phyloP scores from a whole-genome alignment of 2,113 vertebrate genomes.

The Stigmatopora argus region DNA sequence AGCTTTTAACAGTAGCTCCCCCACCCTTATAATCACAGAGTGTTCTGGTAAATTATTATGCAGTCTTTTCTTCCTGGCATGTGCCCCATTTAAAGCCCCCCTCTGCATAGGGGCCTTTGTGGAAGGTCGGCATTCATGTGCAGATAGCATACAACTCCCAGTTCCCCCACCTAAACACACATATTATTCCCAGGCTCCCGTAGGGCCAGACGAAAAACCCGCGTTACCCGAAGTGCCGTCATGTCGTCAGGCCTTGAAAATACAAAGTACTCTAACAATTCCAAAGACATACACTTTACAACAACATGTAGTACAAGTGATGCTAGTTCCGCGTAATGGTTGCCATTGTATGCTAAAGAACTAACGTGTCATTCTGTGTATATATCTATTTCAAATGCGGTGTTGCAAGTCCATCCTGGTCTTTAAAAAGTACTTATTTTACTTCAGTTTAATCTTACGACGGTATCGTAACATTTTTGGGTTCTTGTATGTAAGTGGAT shows the following conservation, averaged over 20 bases:
- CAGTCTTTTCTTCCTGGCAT: conserved; percentile 29
- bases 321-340: too few species aligned
- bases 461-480: too few species aligned
- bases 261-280: neutral
- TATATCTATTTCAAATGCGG: too few species aligned
- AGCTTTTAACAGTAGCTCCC: conserved; percentile 22
- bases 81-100: conserved; percentile 40
- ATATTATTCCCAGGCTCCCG: conserved; percentile 5
- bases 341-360: too few species aligned
- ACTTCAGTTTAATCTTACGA: too few species aligned
- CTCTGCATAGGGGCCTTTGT: conserved; percentile 36
- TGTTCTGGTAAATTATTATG: conserved; percentile 23
- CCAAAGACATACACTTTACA: neutral
- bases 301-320: neutral
- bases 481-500: too few species aligned
- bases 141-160: conserved; percentile 10
- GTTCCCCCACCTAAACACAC: conserved; percentile 7
- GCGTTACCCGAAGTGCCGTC: conserved; percentile 10
- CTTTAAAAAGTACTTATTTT: too few species aligned
- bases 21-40: conserved; percentile 21
- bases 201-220: conserved; percentile 22
- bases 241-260: neutral
- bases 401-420: too few species aligned
- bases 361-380: too few species aligned
- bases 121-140: conserved; percentile 41